phyloP scores from a whole-genome alignment of 2,888 invertebrate genomes.

The Ophioninae sp. region DNA sequence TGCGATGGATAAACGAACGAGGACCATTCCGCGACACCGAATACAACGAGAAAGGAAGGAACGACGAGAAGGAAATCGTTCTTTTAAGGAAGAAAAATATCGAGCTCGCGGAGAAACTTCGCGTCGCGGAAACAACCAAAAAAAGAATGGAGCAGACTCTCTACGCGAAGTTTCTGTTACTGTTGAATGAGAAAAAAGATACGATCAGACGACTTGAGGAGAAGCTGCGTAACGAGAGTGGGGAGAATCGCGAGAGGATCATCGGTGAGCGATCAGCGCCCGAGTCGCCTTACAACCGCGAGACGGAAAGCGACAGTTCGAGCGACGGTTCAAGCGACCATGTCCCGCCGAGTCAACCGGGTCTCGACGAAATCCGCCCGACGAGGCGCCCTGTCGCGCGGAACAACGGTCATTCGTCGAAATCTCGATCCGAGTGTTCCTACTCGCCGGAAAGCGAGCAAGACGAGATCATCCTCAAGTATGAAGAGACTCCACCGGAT shows the following conservation, averaged over 20 bases:
- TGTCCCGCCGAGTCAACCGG: neutral
- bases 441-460: conserved; percentile 54
- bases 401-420: neutral
- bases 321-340: neutral
- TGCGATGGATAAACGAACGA: conserved; percentile 60
- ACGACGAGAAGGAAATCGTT: conserved; percentile 42
- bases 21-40: conserved; percentile 44
- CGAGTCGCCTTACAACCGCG: conserved; percentile 65
- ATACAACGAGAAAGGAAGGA: conserved; percentile 53
- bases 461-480: conserved; percentile 53
- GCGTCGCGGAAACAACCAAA: conserved; percentile 66
- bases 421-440: neutral
- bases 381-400: neutral
- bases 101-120: conserved; percentile 59
- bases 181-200: conserved; percentile 73
- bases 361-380: neutral
- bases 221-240: conserved; percentile 34
- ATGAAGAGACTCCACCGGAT: conserved; percentile 44
- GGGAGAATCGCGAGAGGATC: conserved; percentile 12
- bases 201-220: conserved; percentile 68
- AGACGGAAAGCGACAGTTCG: conserved; percentile 52
- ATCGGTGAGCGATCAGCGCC: conserved; percentile 42
- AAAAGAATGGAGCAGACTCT: conserved; percentile 67
- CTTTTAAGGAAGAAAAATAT: conserved; percentile 41
- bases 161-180: conserved; percentile 68